Percentiles rank a stretch among this genome's conserved stretches.
Conservation (phyloP, 2,113 vertebrate genomes). For the Lepus americanus region DNA sequence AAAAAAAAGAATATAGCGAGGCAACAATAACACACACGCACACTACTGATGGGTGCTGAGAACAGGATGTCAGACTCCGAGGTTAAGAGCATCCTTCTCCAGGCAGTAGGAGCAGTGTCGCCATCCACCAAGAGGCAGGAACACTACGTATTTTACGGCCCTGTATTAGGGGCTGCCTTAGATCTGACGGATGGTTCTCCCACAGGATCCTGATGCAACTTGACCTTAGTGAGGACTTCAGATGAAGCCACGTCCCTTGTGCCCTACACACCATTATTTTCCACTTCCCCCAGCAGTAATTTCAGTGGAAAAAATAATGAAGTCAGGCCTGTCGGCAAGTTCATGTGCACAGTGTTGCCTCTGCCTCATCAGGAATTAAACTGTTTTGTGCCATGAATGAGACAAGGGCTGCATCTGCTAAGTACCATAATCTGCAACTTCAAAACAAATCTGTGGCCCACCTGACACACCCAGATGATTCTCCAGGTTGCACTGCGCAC, state of each 20-base stretch:
- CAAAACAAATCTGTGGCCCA: neutral
- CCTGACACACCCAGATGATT: neutral
- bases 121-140: accelerated
- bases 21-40: accelerated
- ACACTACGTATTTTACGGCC: accelerated
- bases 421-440: too few relatives aligned
- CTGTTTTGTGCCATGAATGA: neutral
- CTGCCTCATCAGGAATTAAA: constrained; percentile 45
- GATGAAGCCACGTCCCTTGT: neutral
- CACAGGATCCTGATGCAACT: neutral
- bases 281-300: neutral
- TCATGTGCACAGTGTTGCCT: neutral
- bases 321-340: constrained; percentile 48
- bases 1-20: neutral
- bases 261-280: neutral
- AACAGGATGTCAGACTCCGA: too few relatives aligned
- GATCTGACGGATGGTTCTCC: neutral
- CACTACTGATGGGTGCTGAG: accelerated
- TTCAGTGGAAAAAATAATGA: constrained; percentile 61
- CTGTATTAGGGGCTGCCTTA: neutral
- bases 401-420: neutral
- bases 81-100: neutral
- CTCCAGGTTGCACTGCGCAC: constrained; percentile 78
- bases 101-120: accelerated
- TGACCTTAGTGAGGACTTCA: neutral